These are phyloP conservation scores for Hippocampus barbouri DNA, from an alignment of 2,113 vertebrate genomes.

Conservation along the genomic window DNA sequence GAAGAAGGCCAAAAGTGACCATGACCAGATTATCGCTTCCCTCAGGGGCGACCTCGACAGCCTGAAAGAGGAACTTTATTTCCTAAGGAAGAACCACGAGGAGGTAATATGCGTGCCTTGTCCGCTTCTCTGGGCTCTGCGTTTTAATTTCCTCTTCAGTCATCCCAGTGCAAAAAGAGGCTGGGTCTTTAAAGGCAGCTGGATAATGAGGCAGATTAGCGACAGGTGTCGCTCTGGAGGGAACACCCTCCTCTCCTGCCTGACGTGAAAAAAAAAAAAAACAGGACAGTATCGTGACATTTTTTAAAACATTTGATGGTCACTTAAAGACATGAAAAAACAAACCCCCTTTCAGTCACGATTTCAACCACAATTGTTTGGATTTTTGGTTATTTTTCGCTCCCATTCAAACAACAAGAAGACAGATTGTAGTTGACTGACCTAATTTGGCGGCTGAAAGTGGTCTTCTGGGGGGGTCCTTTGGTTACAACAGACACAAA, in stretches of 20 bases:
- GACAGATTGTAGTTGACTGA: conserved; percentile 21
- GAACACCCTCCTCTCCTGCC: too few relatives aligned
- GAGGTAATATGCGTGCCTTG: conserved; percentile 73
- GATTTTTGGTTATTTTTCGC: background rate
- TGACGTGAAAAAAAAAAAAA: too few relatives aligned
- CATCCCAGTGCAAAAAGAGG: background rate
- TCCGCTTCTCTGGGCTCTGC: background rate
- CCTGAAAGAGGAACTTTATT: conserved; percentile 83
- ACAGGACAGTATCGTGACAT: too few relatives aligned
- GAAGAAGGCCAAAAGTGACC: conserved; percentile 80
- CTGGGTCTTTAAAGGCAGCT: too few relatives aligned
- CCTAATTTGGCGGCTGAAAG: conserved; percentile 40
- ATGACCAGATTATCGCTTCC: conserved; percentile 80
- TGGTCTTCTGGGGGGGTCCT: conserved; percentile 37
- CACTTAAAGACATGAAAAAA: too few relatives aligned
- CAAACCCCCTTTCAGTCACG: background rate
- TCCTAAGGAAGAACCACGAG: conserved; percentile 86
- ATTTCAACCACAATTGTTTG: background rate
- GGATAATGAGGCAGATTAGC: too few relatives aligned
- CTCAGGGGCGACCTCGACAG: conserved; percentile 85
- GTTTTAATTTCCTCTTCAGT: background rate
- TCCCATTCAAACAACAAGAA: conserved; percentile 33
- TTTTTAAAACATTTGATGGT: too few relatives aligned
- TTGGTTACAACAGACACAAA: conserved; percentile 56
- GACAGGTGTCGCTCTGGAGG: too few relatives aligned